Base-by-base conservation (phyloP, 2,113 vertebrate species). In the Vulpes vulpes region DNA sequence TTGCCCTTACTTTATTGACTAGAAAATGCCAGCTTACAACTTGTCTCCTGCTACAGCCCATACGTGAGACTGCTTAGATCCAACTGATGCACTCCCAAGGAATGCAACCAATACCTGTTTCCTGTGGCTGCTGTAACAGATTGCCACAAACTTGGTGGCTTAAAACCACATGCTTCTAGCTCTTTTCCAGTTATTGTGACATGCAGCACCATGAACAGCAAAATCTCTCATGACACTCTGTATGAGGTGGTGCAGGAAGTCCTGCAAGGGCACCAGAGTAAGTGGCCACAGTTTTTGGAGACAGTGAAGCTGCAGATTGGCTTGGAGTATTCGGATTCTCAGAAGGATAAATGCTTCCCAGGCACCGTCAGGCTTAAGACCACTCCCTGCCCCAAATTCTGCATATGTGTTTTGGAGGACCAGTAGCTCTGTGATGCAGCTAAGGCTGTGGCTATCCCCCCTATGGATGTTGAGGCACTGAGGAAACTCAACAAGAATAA, bases 1-100 rank as follows among this genome's bases (percentile, higher is more conserved):
- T 85, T 91, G 59, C 89, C 9, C 81, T 92, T 59, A 69, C 60
- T 93, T 86, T 92, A 55, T 49, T 91, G 60, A 88, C 3, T 38
- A 71, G 91, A 84, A 84, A 93, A 57, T 11, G 22, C 64, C 84
- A 93, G 43, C 20, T n/a, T 80, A 38, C 69, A 91, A n/a, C 30
- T 83, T 83, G 59, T 4, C 27, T 64, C 62, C 19, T 15, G 5
- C 30, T 71, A 53, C 14, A 69, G 53, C 73, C 11, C 9, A 0
- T 23, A 3, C 67, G 53, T 25, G 38, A 51, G 43, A 32, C 35
- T 89, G 57, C 59, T 51, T n/a, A 15, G 65, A 89, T 64, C 88
- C 51, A 38, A 92, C 16, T 3, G 20, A 32, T 35, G 15, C 49
- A 10, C 15, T 64, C 14, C 53, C 0, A 0, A 65, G 32, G 19